phyloP scores from a whole-genome alignment of 2,797 vertebrate genomes.

The Notoglanidium macrostoma region DNA sequence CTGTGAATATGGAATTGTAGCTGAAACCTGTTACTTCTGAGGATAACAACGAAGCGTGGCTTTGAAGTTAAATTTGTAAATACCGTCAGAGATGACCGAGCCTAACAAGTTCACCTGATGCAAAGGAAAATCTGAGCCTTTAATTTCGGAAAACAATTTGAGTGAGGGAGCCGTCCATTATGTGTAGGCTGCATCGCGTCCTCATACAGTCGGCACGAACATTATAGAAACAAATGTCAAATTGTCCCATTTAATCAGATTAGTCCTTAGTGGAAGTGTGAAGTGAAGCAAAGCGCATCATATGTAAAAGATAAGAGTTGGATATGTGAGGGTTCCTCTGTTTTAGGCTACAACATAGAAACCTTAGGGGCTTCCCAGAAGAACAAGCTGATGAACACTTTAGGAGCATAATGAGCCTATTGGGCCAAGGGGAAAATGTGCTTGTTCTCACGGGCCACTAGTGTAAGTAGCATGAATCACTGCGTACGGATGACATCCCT shows the following conservation, averaged over 20 bases:
- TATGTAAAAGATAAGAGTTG: no score
- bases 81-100: neutral
- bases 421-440: neutral
- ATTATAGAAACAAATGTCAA: neutral
- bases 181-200: neutral
- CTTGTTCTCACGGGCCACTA: neutral
- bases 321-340: neutral
- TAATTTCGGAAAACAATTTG: neutral
- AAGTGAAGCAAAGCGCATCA: no score
- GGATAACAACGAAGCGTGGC: neutral
- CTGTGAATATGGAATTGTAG: neutral
- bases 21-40: neutral
- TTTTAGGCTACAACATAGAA: neutral
- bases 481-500: conserved; percentile 10
- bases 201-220: neutral
- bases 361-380: neutral
- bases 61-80: neutral
- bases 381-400: neutral
- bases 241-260: no score
- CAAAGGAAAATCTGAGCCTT: neutral
- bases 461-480: neutral
- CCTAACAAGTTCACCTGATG: neutral
- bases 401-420: neutral
- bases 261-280: no score
- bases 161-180: neutral